Evolutionary conservation across 2,113 vertebrate genomes (phyloP).

Genomic region (Sceloporus undulatus): DNA sequence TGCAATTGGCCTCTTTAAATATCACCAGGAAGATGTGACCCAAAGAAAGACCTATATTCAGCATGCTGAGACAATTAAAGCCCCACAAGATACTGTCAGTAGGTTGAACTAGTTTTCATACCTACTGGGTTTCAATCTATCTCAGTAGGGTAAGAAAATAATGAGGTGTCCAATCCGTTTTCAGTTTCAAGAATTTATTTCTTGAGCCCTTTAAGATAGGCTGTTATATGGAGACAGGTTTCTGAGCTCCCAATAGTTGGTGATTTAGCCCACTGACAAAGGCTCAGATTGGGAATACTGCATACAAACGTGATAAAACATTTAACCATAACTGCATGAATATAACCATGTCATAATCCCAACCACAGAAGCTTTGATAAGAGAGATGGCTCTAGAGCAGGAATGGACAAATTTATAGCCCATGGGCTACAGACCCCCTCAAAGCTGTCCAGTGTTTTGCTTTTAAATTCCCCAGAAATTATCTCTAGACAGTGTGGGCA

Average conservation of each 20-base stretch:
- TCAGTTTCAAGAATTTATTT: fast-evolving
- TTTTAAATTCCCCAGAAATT: too few species aligned
- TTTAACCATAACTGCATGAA: neutral
- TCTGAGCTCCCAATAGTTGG: too few species aligned
- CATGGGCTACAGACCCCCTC: too few species aligned
- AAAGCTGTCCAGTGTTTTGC: too few species aligned
- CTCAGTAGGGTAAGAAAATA: neutral
- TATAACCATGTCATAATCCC: neutral
- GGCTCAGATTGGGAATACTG: neutral
- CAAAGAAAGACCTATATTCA: neutral
- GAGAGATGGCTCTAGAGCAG: neutral
- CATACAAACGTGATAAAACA: neutral
- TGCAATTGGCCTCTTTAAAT: neutral
- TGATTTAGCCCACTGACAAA: neutral
- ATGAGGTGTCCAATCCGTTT: neutral
- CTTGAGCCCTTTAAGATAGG: neutral
- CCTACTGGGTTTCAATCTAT: neutral
- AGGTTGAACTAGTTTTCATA: neutral
- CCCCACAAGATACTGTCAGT: conserved; percentile 1
- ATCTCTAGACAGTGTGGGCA: too few species aligned
- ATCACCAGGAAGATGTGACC: neutral
- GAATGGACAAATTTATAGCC: too few species aligned
- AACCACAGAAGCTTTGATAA: neutral
- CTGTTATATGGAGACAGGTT: neutral
- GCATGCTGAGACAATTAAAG: conserved; percentile 30